phyloP scores from a whole-genome alignment of 30 jellyfish, hydroid and myxozoan genomes.

The Phacellophora camtschatica region DNA sequence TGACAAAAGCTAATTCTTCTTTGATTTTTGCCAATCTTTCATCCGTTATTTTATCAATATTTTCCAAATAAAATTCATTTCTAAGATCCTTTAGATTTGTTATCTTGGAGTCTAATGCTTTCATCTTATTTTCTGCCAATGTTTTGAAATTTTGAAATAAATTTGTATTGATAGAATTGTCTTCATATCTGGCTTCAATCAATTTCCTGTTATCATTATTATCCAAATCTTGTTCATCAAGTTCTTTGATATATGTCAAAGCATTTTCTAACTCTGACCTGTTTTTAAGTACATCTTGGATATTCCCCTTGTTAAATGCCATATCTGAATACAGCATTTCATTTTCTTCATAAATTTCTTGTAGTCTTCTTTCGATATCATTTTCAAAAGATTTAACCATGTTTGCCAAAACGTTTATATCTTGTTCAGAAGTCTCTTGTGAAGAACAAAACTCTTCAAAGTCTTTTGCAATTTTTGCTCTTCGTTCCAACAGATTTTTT shows the following conservation, averaged over 20 bases:
- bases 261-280: slow-evolving; percentile 6
- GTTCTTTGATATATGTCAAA: not conserved
- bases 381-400: slow-evolving; percentile 12
- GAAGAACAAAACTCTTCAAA: not conserved
- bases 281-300: not conserved
- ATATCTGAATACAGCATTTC: not conserved
- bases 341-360: slow-evolving; percentile 18
- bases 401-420: not conserved
- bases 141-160: not conserved
- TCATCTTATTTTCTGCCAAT: slow-evolving; percentile 14
- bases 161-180: not conserved
- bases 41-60: not conserved
- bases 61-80: not conserved
- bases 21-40: not conserved
- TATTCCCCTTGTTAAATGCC: slow-evolving; percentile 10
- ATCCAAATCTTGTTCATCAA: not conserved
- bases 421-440: slow-evolving; percentile 17
- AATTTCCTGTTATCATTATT: not conserved
- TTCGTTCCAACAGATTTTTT: not conserved
- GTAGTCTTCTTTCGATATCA: slow-evolving; percentile 21
- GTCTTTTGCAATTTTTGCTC: slow-evolving; percentile 1
- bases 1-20: not conserved
- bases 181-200: not conserved
- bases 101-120: slow-evolving; percentile 1
- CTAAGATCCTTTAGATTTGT: not conserved